phyloP scores from a whole-genome alignment of 1,140 invertebrate species.

The Archegozetes longisetosus region DNA sequence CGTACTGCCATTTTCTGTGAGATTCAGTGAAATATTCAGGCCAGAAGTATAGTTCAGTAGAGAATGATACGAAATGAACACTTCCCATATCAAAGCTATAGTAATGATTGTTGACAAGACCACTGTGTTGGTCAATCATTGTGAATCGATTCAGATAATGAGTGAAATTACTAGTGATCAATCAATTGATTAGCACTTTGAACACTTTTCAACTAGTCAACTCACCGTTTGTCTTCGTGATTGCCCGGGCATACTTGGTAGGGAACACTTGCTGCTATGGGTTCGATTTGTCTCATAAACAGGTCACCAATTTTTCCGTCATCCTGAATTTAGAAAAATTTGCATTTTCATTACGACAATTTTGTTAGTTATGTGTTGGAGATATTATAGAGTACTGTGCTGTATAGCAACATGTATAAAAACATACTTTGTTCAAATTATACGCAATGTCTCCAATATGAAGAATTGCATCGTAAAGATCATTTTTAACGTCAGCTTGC shows the following conservation, averaged over 20 bases:
- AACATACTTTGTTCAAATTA: too few relatives aligned
- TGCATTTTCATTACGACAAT: constrained; percentile 21
- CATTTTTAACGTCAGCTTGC: constrained; percentile 58
- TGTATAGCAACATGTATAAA: background rate
- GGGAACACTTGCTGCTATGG: constrained; percentile 65
- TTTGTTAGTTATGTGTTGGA: constrained; percentile 34
- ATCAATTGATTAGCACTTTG: background rate
- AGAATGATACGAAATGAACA: constrained; percentile 74
- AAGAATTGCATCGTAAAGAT: constrained; percentile 64
- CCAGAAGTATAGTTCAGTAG: constrained; percentile 80
- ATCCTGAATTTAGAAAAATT: too few relatives aligned
- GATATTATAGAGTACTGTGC: background rate
- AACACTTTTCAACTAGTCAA: constrained; percentile 19
- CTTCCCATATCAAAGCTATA: constrained; percentile 55
- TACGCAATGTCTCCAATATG: constrained; percentile 50
- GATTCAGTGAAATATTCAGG: constrained; percentile 59
- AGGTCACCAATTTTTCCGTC: constrained; percentile 61
- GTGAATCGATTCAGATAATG: constrained; percentile 26
- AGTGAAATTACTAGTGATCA: constrained; percentile 17
- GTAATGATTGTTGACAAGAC: constrained; percentile 26
- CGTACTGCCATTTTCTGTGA: constrained; percentile 61
- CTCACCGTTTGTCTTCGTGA: constrained; percentile 67
- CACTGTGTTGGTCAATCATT: constrained; percentile 58
- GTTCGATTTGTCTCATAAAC: constrained; percentile 77
- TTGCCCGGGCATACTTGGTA: constrained; percentile 84